Evolutionary conservation across 2,797 vertebrate genomes (phyloP), one percentile per base, ranked within the genome.

Genomic region (Sphenopsis melanotis): DNA sequence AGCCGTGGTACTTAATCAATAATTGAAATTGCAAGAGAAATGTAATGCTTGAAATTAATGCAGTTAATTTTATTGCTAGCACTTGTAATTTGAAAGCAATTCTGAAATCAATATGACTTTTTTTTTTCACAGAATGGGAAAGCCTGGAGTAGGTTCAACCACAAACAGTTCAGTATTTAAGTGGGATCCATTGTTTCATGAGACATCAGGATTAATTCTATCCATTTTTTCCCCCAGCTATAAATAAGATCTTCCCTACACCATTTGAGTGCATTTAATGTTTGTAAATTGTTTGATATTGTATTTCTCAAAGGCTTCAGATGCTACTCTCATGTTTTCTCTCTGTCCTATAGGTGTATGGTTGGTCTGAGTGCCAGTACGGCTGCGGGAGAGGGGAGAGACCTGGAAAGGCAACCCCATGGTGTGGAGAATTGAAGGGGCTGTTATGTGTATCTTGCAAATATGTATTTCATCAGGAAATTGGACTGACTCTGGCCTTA

Each of bases 11-110:
- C 68, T 95, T 95, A 95, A 95, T 97, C 68, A 1, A 96, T 97
- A 96, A 95, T 81, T 95, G 96, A 96, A 96, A 93, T 95, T 0
- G 14, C 88, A 70, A 63, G 92, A 94, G 89, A 93, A 94, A 66
- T 91, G 82, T 91, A 94, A 68, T 81, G 79, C 83, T 92, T 82
- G 82, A 96, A 96, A 90, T 81, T 95, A 74, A 42, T 74, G 71
- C 82, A 57, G 93, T 96, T 95, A 97, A 95, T 94, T 95, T 96
- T 95, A 96, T 93, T 96, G 94, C 91, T 94, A 76, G 77, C 52
- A 47, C 89, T 96, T 97, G 94, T 96, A 92, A 94, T 95, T 97
- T 82, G 87, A 92, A 96, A 89, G 84, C 96, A 94, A 94, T 95
- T 96, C 89, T 68, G 81, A 92, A 97, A 94, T 97, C 94, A 87